These are phyloP conservation scores for Steatornis caripensis DNA, from an alignment of 2,113 vertebrate genomes.

Conservation along the genomic window DNA sequence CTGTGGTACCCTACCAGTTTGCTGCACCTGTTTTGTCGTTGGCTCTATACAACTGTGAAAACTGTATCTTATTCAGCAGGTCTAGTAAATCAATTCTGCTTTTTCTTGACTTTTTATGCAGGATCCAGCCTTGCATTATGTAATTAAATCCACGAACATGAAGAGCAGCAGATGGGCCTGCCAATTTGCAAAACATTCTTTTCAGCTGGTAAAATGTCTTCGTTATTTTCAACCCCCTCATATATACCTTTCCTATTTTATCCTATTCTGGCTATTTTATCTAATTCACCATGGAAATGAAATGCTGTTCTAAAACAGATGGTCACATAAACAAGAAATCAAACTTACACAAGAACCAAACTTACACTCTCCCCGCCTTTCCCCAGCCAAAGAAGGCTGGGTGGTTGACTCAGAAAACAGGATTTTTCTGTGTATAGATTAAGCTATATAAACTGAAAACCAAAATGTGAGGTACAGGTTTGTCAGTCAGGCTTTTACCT, in stretches of 20 bases:
- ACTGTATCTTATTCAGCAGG: not conserved
- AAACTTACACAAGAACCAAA: not conserved
- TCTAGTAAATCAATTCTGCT: not conserved
- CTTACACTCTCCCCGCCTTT: not conserved
- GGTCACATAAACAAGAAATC: not conserved
- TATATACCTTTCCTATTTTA: not conserved
- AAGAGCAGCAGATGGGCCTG: not conserved
- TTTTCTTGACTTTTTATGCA: not conserved
- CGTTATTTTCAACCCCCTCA: not conserved
- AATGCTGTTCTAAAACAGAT: not conserved
- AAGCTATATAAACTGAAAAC: not conserved
- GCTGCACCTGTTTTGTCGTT: not conserved
- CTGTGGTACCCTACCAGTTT: not conserved
- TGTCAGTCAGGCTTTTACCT: not conserved
- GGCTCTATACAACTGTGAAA: not conserved
- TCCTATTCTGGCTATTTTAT: not conserved
- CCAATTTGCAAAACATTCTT: not conserved
- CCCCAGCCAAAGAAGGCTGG: not conserved
- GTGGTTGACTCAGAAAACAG: not conserved
- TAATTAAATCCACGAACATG: not conserved
- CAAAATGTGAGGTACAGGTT: not conserved
- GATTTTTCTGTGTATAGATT: not conserved
- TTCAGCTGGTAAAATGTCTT: not conserved
- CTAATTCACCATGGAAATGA: not conserved
- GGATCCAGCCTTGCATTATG: not conserved